phyloP scores from a whole-genome alignment of 1,140 invertebrate genomes.

The Drosophila arizonae region DNA sequence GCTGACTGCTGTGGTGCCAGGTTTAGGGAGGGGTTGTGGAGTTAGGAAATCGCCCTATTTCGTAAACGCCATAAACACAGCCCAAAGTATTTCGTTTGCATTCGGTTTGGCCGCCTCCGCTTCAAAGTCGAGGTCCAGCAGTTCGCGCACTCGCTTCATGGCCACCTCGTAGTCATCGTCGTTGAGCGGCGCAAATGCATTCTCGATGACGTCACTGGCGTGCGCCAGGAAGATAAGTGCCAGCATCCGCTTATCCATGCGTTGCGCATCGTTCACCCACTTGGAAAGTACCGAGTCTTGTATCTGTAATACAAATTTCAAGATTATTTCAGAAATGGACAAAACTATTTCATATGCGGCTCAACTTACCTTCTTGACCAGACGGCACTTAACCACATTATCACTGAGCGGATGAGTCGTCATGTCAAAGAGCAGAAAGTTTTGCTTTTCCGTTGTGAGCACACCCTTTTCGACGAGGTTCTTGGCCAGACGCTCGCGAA shows the following conservation, averaged over 20 bases:
- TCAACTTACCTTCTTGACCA: slow-evolving; percentile 95
- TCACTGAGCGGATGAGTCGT: slow-evolving; percentile 99
- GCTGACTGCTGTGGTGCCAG: slow-evolving; percentile 27
- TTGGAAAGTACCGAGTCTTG: slow-evolving; percentile 98
- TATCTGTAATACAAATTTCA: slow-evolving; percentile 85
- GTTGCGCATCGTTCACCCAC: slow-evolving; percentile 98
- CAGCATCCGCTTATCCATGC: slow-evolving; percentile 97
- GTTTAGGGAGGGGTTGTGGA: slow-evolving; percentile 38
- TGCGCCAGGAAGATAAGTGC: slow-evolving; percentile 97
- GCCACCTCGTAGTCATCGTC: slow-evolving; percentile 99
- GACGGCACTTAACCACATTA: slow-evolving; percentile 96
- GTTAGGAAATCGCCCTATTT: slow-evolving; percentile 87
- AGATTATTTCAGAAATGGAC: not conserved
- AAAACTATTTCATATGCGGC: not conserved
- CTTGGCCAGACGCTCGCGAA: slow-evolving; percentile 98
- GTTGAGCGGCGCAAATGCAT: slow-evolving; percentile 99
- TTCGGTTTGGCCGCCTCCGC: slow-evolving; percentile 94
- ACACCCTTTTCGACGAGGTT: slow-evolving; percentile 99
- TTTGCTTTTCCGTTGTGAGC: slow-evolving; percentile 99
- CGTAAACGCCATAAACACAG: slow-evolving; percentile 98
- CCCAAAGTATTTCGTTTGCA: slow-evolving; percentile 97
- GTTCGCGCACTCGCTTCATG: slow-evolving; percentile 96
- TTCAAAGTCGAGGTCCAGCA: slow-evolving; percentile 98
- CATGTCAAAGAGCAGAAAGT: slow-evolving; percentile 99
- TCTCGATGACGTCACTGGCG: slow-evolving; percentile 99